Conservation (phyloP, 2,888 invertebrate species). For the Chirona hameri region DNA sequence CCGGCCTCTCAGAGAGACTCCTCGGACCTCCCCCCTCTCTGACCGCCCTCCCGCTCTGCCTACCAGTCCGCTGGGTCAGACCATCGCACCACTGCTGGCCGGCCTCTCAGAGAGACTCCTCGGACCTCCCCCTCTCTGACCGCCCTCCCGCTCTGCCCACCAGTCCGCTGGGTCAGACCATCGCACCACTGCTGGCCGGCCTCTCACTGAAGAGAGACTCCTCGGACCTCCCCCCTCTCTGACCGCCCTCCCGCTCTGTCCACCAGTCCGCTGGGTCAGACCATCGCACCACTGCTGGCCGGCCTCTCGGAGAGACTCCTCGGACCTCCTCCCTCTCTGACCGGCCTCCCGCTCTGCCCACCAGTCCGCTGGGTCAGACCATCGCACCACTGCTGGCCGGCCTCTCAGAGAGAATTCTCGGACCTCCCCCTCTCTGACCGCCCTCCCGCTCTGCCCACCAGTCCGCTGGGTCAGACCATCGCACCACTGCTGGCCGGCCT, state of each 20-base stretch:
- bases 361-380: constrained; percentile 38
- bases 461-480: constrained; percentile 38
- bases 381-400: constrained; percentile 37
- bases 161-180: constrained; percentile 38
- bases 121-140: not conserved
- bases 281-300: constrained; percentile 37
- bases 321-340: not conserved
- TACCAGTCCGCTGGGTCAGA: constrained; percentile 38
- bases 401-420: not conserved
- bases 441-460: constrained; percentile 26
- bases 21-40: not conserved
- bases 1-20: constrained; percentile 24
- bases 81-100: constrained; percentile 37
- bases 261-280: constrained; percentile 38
- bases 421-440: not conserved
- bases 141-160: not conserved
- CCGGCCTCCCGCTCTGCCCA: not conserved
- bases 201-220: constrained; percentile 12
- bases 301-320: constrained; percentile 5
- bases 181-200: constrained; percentile 37
- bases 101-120: constrained; percentile 9
- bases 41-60: not conserved
- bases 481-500: constrained; percentile 36
- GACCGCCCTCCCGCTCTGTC: not conserved
- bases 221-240: not conserved